Base-by-base conservation (phyloP, 2,113 vertebrate genomes). In the Bagarius yarrelli region DNA sequence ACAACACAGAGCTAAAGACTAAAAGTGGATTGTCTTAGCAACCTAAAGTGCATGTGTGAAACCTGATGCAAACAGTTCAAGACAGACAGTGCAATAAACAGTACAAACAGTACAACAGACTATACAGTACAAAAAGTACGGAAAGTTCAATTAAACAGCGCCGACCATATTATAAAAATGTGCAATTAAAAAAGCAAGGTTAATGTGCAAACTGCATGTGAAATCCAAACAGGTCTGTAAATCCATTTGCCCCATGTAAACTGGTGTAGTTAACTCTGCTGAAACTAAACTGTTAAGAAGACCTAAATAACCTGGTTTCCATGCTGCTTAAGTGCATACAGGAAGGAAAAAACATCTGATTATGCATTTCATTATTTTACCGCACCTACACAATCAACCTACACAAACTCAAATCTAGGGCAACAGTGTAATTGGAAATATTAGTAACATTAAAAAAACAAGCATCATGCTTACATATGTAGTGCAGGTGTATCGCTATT, bases 351-450 rank as follows among this genome's bases (percentile, higher is more conserved):
- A 78, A 81, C 56, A 30, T 79, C 72, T 19, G 0, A 77, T 57
- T 53, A 44, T 52, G 66, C 71, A 76, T 47, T 70, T 66, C 75
- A 76, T 79, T 21, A 79, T 79, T 82, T 78, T 83, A 63, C 50
- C 9, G n/a, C 60, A 60, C 40, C n/a, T 59, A 78, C 60, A 63
- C 30, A n/a, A 36, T 55, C 60, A 66, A 19, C 61, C 47, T 53
- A 53, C 59, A 52, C 69, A 75, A 23, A 75, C 53, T 70, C 30
- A 55, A 64, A 66, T 66, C 30, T 78, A 66, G 47, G 76, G 25
- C 76, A 52, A n/a, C 21, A 4, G 76, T 53, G 5, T 36, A 53
- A 66, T 66, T 78, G 50, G 8, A 25, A 78, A 66, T 66, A 53
- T 66, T 32, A 67, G 6, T 27, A 16, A 61, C 34, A 27, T 60